Evolutionary conservation across 1,140 invertebrate genomes (phyloP).

Genomic region (Cydia amplana): DNA sequence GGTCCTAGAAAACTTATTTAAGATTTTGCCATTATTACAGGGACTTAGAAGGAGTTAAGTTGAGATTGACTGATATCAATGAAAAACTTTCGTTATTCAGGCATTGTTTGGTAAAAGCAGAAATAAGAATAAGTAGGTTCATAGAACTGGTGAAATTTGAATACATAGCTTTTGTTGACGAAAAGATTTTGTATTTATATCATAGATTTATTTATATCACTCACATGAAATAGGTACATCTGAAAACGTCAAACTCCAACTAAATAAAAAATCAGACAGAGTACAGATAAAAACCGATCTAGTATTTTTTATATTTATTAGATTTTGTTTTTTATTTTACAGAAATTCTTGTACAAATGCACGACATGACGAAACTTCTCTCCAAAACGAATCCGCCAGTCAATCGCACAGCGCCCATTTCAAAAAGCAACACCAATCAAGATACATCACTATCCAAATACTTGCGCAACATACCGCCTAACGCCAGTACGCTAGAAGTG

Average conservation of each 20-base stretch:
- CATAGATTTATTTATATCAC: no score
- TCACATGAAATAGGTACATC: no score
- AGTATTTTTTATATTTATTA: not conserved
- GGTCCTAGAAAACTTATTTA: no score
- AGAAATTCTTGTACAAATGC: slow-evolving; percentile 75
- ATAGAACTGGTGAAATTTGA: no score
- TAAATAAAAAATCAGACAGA: no score
- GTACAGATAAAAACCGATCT: not conserved
- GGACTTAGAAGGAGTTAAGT: not conserved
- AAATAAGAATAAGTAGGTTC: not conserved
- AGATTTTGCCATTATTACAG: not conserved
- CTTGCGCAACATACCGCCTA: slow-evolving; percentile 60
- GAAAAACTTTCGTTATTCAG: not conserved
- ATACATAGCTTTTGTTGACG: no score
- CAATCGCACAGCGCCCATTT: not conserved
- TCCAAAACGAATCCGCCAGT: slow-evolving; percentile 35
- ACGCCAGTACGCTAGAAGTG: slow-evolving; percentile 42
- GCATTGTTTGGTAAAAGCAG: not conserved
- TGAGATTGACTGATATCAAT: not conserved
- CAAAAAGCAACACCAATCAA: not conserved
- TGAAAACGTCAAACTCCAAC: no score
- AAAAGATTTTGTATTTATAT: no score
- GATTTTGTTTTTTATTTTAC: slow-evolving; percentile 42
- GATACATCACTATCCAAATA: slow-evolving; percentile 51
- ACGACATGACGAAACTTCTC: slow-evolving; percentile 57